These are phyloP conservation scores for Crambe crambe DNA, from an alignment of 37 sponge, comb jelly and placozoan species.

Conservation along the genomic window DNA sequence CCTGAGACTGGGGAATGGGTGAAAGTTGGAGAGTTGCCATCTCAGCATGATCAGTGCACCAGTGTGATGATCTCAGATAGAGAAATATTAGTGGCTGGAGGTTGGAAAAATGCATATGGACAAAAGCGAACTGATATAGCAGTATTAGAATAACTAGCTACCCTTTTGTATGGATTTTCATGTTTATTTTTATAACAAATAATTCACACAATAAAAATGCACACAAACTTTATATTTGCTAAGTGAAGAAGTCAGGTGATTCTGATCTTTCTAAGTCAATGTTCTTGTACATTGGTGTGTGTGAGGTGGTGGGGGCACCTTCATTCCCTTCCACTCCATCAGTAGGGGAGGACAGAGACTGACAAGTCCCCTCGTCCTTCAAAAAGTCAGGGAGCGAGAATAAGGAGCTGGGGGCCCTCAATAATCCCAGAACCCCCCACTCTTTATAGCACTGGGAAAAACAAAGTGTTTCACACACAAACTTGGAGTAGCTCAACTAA, in stretches of 20 bases:
- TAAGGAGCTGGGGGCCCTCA: background rate
- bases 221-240: background rate
- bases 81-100: too few species aligned
- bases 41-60: too few species aligned
- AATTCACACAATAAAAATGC: background rate
- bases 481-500: background rate
- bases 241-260: background rate
- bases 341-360: too few species aligned
- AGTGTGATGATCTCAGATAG: too few species aligned
- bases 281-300: too few species aligned
- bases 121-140: too few species aligned
- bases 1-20: too few species aligned
- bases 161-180: too few species aligned
- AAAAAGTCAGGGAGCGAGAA: background rate
- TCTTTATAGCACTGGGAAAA: slow-evolving; percentile 41
- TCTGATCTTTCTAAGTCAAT: background rate
- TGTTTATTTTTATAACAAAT: too few species aligned
- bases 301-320: background rate
- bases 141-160: too few species aligned
- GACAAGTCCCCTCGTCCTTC: background rate
- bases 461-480: background rate
- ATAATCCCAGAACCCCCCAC: slow-evolving; percentile 38
- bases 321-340: background rate
- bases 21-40: too few species aligned
- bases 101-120: too few species aligned